Evolutionary conservation across 2,888 invertebrate genomes (phyloP).

Genomic region (Mechanitis mazaeus): DNA sequence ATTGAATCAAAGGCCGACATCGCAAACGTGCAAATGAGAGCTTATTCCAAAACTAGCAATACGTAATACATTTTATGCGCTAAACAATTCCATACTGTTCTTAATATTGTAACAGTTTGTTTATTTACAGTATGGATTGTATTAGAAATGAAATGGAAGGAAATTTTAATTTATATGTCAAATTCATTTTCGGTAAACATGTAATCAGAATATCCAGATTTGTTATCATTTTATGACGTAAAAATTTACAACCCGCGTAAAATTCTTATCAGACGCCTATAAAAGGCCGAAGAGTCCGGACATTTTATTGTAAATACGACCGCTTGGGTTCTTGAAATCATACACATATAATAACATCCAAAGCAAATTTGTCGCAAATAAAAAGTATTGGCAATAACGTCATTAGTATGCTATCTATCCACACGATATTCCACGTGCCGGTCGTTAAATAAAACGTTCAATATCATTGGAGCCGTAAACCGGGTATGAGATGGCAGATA

Average conservation of each 20-base stretch:
- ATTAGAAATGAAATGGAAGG: not conserved
- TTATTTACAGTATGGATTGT: too few species aligned
- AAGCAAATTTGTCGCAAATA: conserved; percentile 25
- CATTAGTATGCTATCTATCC: conserved; percentile 39
- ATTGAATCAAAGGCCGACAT: conserved; percentile 8
- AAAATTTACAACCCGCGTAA: conserved; percentile 7
- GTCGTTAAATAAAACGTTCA: conserved; percentile 54
- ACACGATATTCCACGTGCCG: conserved; percentile 42
- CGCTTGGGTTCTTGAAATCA: conserved; percentile 6
- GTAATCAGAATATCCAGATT: not conserved
- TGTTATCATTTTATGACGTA: not conserved
- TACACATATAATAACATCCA: conserved; percentile 10
- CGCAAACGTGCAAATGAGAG: conserved; percentile 6
- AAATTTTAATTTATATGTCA: not conserved
- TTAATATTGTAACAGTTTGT: not conserved
- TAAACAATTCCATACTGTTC: too few species aligned
- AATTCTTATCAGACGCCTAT: conserved; percentile 15
- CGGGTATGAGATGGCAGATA: conserved; percentile 53
- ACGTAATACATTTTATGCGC: too few species aligned
- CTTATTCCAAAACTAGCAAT: not conserved
- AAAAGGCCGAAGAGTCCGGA: conserved; percentile 23
- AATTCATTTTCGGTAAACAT: not conserved
- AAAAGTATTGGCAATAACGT: conserved; percentile 37
- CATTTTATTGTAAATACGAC: conserved; percentile 20
- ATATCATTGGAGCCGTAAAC: conserved; percentile 47